Conservation (phyloP, 2,888 invertebrate genomes). For the Drosophila austrosaltans region DNA sequence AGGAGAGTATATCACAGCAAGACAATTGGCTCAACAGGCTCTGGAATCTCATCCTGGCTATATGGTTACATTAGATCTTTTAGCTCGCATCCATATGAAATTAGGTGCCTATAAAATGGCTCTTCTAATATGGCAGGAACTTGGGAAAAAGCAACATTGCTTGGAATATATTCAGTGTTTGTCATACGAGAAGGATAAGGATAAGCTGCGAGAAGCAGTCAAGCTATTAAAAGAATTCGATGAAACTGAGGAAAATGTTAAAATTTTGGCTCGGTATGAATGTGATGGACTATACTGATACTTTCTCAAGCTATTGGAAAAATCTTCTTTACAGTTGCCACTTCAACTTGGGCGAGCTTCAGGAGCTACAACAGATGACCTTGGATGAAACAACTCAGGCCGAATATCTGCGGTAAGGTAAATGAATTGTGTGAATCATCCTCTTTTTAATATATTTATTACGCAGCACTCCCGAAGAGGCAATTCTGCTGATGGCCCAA, state of each 20-base stretch:
- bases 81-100: conserved; percentile 84
- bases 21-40: conserved; percentile 84
- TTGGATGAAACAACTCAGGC: conserved; percentile 62
- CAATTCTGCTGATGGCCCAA: conserved; percentile 82
- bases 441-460: neutral
- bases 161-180: conserved; percentile 69
- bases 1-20: conserved; percentile 85
- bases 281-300: neutral
- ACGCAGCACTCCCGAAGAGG: conserved; percentile 84
- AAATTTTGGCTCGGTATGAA: conserved; percentile 72
- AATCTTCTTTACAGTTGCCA: conserved; percentile 69
- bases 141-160: conserved; percentile 44
- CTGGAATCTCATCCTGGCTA: conserved; percentile 83
- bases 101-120: conserved; percentile 85
- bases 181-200: conserved; percentile 64
- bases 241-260: conserved; percentile 41
- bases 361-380: conserved; percentile 53
- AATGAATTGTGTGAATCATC: no score
- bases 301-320: neutral
- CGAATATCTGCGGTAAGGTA: conserved; percentile 73
- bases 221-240: conserved; percentile 76
- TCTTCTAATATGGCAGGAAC: conserved; percentile 61
- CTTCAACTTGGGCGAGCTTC: conserved; percentile 60
- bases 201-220: conserved; percentile 84
- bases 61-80: conserved; percentile 84